Evolutionary conservation across 1,140 invertebrate species (phyloP), one percentile per base, ranked within the genome.

Genomic region (Myzus persicae): DNA sequence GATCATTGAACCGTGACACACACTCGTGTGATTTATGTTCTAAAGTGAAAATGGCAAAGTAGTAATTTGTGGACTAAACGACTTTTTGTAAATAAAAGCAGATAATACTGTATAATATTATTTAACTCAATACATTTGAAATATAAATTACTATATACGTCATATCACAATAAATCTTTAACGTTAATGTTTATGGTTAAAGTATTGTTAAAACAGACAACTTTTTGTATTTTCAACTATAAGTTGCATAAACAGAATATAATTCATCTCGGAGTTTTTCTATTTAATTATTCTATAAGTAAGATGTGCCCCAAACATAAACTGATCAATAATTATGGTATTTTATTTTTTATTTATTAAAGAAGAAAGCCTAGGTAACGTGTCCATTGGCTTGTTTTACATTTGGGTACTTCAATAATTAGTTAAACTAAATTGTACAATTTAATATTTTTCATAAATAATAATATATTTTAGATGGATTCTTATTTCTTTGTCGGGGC

Each of bases 1-100:
- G 89, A 67, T 67, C 89, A 90, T 90, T 90, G 89, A 90, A 42
- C 89, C 54, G 54, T 67, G 89, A 67, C 89, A 90, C 51, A 90
- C 54, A n/a, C 51, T 67, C 89, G n/a, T 67, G 54, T 67, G 89
- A 90, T 90, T 90, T 90, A 90, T 67, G 54, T 42, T 90, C 54
- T n/a, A 44, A n/a, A 90, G 40, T 59, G 38, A 90, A 90, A 90
- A 90, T 31, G 48, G 89, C 51, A 67, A 67, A 90, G 89, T 67
- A 67, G 89, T 90, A 44, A 90, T 67, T 67, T 90, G 89, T 67
- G 51, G 26, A n/a, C 89, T 36, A 90, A 90, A 90, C 89, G 89
- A 90, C 38, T 90, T 67, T 40, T 36, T 89, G 48, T 54, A 54
- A 89, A 48, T 38, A 89, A 89, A 89, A 89, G 22, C 48, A 54